Percentiles rank a stretch among this genome's conserved stretches.
These are phyloP conservation scores for Climacteris rufus DNA, from an alignment of 2,113 vertebrate species.

Conservation along the genomic window DNA sequence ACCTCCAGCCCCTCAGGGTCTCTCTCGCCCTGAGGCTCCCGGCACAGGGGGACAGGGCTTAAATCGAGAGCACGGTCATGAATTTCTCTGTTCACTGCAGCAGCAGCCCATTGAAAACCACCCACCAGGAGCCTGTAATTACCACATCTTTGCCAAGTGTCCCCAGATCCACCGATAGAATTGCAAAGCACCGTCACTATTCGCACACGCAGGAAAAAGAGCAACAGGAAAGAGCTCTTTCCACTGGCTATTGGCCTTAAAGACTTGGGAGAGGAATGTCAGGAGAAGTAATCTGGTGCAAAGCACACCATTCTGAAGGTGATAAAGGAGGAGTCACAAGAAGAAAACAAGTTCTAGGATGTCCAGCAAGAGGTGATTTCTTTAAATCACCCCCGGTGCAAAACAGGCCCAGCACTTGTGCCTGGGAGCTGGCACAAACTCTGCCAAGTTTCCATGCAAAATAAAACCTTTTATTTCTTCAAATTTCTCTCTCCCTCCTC, in stretches of 20 bases:
- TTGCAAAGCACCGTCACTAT: not conserved
- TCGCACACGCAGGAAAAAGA: not conserved
- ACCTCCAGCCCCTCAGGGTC: not conserved
- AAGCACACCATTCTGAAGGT: not conserved
- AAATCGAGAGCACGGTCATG: not conserved
- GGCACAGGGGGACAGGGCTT: not conserved
- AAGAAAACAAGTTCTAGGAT: not conserved
- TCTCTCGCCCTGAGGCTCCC: not conserved
- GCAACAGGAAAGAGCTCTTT: not conserved
- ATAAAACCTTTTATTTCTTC: slow-evolving; percentile 48
- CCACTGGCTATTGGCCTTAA: not conserved
- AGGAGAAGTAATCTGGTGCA: not conserved
- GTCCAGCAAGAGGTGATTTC: not conserved
- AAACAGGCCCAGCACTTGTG: not conserved
- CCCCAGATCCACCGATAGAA: not conserved
- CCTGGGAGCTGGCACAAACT: slow-evolving; percentile 32
- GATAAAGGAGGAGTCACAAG: not conserved
- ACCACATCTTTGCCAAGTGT: not conserved
- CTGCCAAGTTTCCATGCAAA: slow-evolving; percentile 60
- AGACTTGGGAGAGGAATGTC: not conserved
- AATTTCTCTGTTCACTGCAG: not conserved
- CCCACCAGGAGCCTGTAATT: not conserved
- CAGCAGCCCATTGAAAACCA: not conserved
- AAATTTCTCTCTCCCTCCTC: not conserved
- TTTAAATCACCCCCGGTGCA: not conserved